These are phyloP conservation scores for Cyrtorhinus lividipennis DNA, from an alignment of 1,140 invertebrate genomes.

Conservation along the genomic window DNA sequence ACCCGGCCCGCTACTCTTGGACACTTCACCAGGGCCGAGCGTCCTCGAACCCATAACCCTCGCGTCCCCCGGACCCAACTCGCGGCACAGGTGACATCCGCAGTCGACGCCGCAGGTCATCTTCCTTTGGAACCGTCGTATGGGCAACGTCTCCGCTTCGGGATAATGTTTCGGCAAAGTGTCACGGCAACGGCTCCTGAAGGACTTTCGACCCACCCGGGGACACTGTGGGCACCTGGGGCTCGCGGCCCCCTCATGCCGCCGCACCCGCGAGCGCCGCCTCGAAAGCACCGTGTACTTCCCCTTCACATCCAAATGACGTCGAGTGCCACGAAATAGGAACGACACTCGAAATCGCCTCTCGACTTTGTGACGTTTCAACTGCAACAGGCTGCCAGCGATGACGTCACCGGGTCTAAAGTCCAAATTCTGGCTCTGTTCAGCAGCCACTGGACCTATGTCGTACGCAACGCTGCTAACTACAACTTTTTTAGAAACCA, in stretches of 20 bases:
- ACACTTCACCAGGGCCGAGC: background rate
- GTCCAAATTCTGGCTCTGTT: no score
- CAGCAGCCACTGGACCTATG: no score
- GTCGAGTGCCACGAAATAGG: background rate
- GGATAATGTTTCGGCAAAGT: no score
- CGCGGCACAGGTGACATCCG: conserved; percentile 41
- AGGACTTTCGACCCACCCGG: background rate
- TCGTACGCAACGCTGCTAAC: no score
- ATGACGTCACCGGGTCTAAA: background rate
- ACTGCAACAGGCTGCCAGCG: background rate
- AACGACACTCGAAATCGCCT: conserved; percentile 1
- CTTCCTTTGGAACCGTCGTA: conserved; percentile 21
- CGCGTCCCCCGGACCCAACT: conserved; percentile 32
- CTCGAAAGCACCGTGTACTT: background rate
- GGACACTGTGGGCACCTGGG: conserved; percentile 6
- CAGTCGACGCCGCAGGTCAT: conserved; percentile 39
- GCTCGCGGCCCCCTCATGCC: conserved; percentile 19
- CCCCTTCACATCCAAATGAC: background rate
- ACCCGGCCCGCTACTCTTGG: background rate
- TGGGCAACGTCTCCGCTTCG: conserved; percentile 18
- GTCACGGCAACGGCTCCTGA: background rate
- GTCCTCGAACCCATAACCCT: conserved; percentile 16
- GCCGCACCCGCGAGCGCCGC: background rate
- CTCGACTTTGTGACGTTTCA: background rate
- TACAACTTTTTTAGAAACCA: no score